Evolutionary conservation across 2,113 vertebrate genomes (phyloP).

Genomic region (Chloebia gouldiae): DNA sequence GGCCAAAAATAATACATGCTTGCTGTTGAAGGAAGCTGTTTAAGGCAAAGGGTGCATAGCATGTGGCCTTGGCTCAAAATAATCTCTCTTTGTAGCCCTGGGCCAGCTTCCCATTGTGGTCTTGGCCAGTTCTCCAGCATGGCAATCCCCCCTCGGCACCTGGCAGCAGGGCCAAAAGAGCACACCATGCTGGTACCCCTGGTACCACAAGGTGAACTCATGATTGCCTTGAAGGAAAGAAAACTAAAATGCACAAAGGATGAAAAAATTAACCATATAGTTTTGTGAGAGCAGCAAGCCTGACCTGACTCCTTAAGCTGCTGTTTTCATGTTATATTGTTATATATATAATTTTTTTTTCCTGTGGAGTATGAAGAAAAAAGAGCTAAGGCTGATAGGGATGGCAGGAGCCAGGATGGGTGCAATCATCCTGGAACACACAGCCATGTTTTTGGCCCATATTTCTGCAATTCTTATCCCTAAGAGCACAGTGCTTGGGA

Average conservation of each 20-base stretch:
- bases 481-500: neutral
- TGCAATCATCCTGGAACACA: neutral
- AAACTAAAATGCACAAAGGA: neutral
- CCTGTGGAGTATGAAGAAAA: neutral
- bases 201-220: neutral
- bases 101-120: neutral
- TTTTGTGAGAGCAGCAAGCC: neutral
- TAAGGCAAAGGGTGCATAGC: neutral
- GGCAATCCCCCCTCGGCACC: neutral
- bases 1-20: neutral
- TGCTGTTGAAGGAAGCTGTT: neutral
- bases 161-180: neutral
- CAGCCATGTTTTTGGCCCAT: neutral
- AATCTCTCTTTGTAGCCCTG: neutral
- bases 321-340: neutral
- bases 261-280: neutral
- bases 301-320: neutral
- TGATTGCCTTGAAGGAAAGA: neutral
- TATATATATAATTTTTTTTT: neutral
- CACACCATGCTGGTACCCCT: neutral
- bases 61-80: neutral
- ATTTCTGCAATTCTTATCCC: neutral
- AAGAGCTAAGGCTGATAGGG: neutral
- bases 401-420: neutral
- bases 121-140: neutral